These are phyloP conservation scores for Papilio protenor DNA, from an alignment of 2,888 invertebrate species.

Conservation along the genomic window DNA sequence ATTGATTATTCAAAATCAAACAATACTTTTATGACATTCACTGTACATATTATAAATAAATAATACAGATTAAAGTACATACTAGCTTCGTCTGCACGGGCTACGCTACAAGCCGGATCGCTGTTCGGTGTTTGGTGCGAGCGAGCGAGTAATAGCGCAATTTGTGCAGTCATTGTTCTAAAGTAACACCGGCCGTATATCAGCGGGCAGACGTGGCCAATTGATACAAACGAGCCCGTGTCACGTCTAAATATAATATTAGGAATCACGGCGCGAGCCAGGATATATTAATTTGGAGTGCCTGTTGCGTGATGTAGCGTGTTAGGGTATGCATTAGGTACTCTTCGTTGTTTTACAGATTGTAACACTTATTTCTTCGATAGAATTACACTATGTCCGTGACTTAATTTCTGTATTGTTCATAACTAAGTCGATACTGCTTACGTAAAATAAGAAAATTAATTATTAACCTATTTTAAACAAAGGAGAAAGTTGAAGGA, in stretches of 20 bases:
- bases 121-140: constrained; percentile 63
- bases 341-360: constrained; percentile 44
- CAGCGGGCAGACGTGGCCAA: constrained; percentile 82
- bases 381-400: no score
- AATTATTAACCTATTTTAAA: no score
- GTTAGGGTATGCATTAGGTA: constrained; percentile 61
- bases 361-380: no score
- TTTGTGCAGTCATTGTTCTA: constrained; percentile 83
- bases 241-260: constrained; percentile 85
- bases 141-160: constrained; percentile 75
- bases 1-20: no score
- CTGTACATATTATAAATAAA: no score
- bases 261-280: constrained; percentile 84
- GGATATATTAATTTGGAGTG: constrained; percentile 84
- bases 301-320: constrained; percentile 72
- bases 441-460: no score
- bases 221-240: constrained; percentile 84
- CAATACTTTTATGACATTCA: no score
- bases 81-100: no score
- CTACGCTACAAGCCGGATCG: constrained; percentile 60
- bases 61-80: no score
- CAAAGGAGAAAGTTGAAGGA: background rate
- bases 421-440: no score
- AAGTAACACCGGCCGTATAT: constrained; percentile 83
- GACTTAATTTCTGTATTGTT: background rate